A percentile compares a stretch with the other conserved stretches of the same genome.
Conservation (phyloP, 2,797 vertebrate genomes). For the Falco concolor region DNA sequence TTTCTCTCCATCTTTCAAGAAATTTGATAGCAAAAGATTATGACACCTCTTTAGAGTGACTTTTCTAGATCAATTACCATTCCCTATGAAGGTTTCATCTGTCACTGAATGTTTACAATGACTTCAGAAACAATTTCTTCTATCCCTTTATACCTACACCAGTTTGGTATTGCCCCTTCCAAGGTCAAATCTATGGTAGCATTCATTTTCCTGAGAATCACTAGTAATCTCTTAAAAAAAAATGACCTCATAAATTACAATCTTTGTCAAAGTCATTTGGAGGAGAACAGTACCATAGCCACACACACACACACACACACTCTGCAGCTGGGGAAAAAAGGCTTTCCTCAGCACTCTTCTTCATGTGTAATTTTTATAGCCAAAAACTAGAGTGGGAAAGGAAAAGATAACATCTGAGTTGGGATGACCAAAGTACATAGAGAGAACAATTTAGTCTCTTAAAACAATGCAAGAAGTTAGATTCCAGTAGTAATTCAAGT, state of each 20-base stretch:
- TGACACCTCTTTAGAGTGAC: not conserved
- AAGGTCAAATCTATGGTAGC: not conserved
- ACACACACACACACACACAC: not conserved
- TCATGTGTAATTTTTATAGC: constrained; percentile 12
- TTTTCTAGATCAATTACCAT: not conserved
- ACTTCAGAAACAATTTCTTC: not conserved
- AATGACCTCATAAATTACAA: not conserved
- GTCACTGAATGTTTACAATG: not conserved
- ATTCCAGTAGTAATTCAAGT: constrained; percentile 43
- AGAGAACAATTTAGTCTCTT: constrained; percentile 54
- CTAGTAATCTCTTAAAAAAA: not conserved
- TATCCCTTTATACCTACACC: not conserved
- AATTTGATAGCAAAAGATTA: constrained; percentile 3
- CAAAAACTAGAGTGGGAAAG: constrained; percentile 46
- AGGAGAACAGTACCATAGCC: not conserved
- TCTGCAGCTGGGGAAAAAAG: not conserved
- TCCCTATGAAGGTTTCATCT: not conserved
- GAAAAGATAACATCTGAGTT: constrained; percentile 62
- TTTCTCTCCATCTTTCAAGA: constrained; percentile 32
- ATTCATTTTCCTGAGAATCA: not conserved
- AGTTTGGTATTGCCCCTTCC: not conserved
- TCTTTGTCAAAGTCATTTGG: not conserved
- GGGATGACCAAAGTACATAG: constrained; percentile 55
- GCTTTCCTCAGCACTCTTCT: not conserved
- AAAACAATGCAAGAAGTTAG: constrained; percentile 49